Conservation (phyloP, 1,140 invertebrate species). For the Bombus waltoni region DNA sequence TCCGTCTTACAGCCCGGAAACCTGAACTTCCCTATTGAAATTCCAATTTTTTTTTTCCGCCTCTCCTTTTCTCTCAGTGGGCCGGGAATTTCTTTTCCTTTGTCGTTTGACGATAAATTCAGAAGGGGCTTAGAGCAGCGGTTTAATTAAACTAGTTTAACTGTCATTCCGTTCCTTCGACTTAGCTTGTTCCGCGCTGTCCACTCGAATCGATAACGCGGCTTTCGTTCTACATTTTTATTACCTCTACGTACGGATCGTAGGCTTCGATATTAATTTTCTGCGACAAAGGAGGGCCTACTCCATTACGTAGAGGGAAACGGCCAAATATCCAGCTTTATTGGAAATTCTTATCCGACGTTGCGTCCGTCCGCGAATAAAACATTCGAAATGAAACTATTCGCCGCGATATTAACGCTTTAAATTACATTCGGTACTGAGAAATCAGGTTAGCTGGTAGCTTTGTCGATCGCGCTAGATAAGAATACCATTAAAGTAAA, state of each 20-base stretch:
- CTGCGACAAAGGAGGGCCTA: conserved; percentile 1
- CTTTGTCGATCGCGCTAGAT: not conserved
- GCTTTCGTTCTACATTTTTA: conserved; percentile 38
- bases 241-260: conserved; percentile 38
- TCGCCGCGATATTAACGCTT: conserved; percentile 12
- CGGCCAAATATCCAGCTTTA: conserved; percentile 2
- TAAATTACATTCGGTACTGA: not conserved
- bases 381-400: not conserved
- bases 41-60: conserved; percentile 49
- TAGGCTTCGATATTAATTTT: conserved; percentile 56
- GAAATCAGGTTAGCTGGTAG: too few relatives aligned
- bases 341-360: conserved; percentile 9
- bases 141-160: conserved; percentile 76
- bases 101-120: conserved; percentile 71
- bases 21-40: conserved; percentile 61
- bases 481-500: not conserved
- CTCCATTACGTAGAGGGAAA: conserved; percentile 9
- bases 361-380: not conserved
- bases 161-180: conserved; percentile 56
- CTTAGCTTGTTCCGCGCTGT: conserved; percentile 37
- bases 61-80: not conserved
- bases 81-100: conserved; percentile 57
- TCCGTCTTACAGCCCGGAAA: conserved; percentile 36
- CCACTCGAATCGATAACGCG: conserved; percentile 51
- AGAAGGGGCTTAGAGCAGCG: conserved; percentile 65